Evolutionary conservation across 2,797 vertebrate species (phyloP).

Genomic region (Chiroxiphia lanceolata): DNA sequence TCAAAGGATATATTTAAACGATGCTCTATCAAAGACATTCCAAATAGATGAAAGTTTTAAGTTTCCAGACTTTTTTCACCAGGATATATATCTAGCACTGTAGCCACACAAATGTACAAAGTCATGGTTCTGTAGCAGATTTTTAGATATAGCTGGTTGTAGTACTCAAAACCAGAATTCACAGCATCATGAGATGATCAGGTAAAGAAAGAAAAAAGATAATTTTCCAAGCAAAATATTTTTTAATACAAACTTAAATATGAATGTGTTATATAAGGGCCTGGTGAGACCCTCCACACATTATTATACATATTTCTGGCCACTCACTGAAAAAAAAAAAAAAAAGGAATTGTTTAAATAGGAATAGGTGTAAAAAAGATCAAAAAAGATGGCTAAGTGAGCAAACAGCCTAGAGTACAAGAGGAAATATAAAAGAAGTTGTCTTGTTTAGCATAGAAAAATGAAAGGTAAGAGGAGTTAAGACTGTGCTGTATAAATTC

Average conservation of each 20-base stretch:
- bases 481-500: background rate
- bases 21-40: background rate
- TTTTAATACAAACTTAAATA: background rate
- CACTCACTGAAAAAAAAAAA: background rate
- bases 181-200: background rate
- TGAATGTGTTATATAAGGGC: background rate
- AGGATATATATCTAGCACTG: background rate
- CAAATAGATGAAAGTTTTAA: background rate
- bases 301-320: background rate
- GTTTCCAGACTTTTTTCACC: background rate
- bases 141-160: background rate
- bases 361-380: background rate
- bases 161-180: background rate
- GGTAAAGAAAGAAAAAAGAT: background rate
- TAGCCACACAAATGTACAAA: background rate
- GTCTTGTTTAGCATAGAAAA: slow-evolving; percentile 11
- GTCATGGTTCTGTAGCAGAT: background rate
- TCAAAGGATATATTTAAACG: background rate
- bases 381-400: background rate
- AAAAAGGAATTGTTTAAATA: background rate
- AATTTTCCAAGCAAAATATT: background rate
- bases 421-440: background rate
- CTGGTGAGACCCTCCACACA: background rate
- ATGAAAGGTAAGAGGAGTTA: background rate
- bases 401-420: background rate